Evolutionary conservation across 2,888 invertebrate species (phyloP).

Genomic region (Operophtera brumata): DNA sequence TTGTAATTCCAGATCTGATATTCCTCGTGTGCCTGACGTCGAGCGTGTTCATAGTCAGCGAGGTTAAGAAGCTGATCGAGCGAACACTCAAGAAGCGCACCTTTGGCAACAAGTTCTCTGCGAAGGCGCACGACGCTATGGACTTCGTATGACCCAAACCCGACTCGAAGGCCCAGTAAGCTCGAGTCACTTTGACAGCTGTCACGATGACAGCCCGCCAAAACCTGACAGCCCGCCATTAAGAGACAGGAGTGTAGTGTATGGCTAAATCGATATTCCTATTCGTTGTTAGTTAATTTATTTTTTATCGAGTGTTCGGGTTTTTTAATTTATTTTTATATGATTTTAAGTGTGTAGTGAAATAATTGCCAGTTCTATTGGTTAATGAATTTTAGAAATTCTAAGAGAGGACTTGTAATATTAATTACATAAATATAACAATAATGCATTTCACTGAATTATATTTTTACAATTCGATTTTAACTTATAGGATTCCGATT

Average conservation of each 20-base stretch:
- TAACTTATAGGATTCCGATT: constrained; percentile 1
- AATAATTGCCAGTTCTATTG: neutral
- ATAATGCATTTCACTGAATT: constrained; percentile 4
- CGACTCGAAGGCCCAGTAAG: constrained; percentile 70
- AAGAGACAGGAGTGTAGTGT: constrained; percentile 18
- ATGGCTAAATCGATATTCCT: constrained; percentile 55
- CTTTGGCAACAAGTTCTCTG: constrained; percentile 59
- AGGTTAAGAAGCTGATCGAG: constrained; percentile 93
- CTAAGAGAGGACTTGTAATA: constrained; percentile 19
- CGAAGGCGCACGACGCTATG: constrained; percentile 75
- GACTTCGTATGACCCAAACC: constrained; percentile 88
- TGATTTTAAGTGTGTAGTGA: constrained; percentile 25
- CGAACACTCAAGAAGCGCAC: constrained; percentile 83
- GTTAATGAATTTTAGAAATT: neutral
- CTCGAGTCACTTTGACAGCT: constrained; percentile 34
- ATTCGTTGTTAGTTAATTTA: constrained; percentile 40
- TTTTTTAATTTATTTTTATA: constrained; percentile 20
- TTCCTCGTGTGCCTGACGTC: constrained; percentile 96
- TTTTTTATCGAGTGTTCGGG: constrained; percentile 25
- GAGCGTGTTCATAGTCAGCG: constrained; percentile 97
- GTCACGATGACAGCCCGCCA: constrained; percentile 25
- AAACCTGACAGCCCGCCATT: constrained; percentile 25
- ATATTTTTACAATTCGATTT: constrained; percentile 1
- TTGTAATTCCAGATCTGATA: constrained; percentile 86
- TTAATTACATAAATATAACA: neutral